Evolutionary conservation across 1,140 invertebrate genomes (phyloP).

Genomic region (Rhagoletis pomonella): DNA sequence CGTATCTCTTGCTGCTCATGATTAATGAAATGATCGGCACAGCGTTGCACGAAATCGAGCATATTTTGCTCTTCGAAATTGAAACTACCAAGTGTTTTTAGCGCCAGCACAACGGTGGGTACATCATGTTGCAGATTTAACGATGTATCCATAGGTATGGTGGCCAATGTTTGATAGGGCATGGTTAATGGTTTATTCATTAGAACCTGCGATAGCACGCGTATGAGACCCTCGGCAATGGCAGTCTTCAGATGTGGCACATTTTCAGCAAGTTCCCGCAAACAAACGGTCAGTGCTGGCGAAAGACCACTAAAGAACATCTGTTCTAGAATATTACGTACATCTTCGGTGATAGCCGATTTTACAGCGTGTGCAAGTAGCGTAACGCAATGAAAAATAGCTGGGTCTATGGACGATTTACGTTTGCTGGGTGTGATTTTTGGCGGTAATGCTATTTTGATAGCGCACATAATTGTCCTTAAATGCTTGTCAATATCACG

Average conservation of each 20-base stretch:
- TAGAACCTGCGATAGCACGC: slow-evolving; percentile 90
- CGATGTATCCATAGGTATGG: slow-evolving; percentile 63
- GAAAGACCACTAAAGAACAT: slow-evolving; percentile 95
- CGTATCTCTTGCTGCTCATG: slow-evolving; percentile 94
- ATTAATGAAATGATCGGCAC: slow-evolving; percentile 94
- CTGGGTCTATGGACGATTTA: slow-evolving; percentile 85
- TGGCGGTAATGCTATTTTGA: slow-evolving; percentile 86
- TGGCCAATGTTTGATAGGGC: slow-evolving; percentile 62
- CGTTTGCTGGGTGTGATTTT: slow-evolving; percentile 85
- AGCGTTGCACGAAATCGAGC: slow-evolving; percentile 93
- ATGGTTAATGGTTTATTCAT: slow-evolving; percentile 91
- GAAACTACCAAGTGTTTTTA: slow-evolving; percentile 95
- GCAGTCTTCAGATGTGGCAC: slow-evolving; percentile 91
- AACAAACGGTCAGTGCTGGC: slow-evolving; percentile 90
- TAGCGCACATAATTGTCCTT: slow-evolving; percentile 89
- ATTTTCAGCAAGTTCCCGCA: slow-evolving; percentile 91
- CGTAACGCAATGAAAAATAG: slow-evolving; percentile 96
- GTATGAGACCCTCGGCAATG: slow-evolving; percentile 93
- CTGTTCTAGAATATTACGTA: slow-evolving; percentile 90
- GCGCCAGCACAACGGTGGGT: slow-evolving; percentile 90
- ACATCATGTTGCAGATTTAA: slow-evolving; percentile 79
- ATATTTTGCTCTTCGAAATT: slow-evolving; percentile 97
- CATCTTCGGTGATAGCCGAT: slow-evolving; percentile 83
- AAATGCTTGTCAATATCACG: slow-evolving; percentile 87
- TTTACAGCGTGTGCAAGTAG: slow-evolving; percentile 91